Percentiles rank a stretch among this genome's conserved stretches.
Conservation (phyloP, 2,888 invertebrate genomes). For the Epirrhoe alternata region DNA sequence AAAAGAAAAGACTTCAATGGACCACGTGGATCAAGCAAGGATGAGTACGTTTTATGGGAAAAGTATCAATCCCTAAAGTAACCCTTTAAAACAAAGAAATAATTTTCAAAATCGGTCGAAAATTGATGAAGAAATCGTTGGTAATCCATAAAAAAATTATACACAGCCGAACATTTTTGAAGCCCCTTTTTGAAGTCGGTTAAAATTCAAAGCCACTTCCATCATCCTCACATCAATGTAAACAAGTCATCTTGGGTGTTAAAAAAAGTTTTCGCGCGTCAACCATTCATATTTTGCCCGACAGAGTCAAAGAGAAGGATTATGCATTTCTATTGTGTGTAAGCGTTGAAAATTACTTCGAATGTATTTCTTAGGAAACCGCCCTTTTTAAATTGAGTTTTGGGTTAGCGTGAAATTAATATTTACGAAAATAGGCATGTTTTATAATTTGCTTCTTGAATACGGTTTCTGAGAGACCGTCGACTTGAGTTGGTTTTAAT, state of each 20-base stretch:
- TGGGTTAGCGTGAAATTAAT: slow-evolving; percentile 10
- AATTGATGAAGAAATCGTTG: too few species aligned
- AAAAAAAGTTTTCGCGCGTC: slow-evolving; percentile 8
- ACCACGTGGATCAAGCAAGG: too few species aligned
- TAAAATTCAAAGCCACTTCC: slow-evolving; percentile 7
- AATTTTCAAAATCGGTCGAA: too few species aligned
- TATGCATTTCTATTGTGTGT: slow-evolving; percentile 20
- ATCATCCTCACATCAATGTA: slow-evolving; percentile 9
- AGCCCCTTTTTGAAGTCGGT: neutral
- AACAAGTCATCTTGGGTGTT: slow-evolving; percentile 16
- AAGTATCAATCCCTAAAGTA: too few species aligned
- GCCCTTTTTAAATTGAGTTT: slow-evolving; percentile 4
- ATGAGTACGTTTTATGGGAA: too few species aligned
- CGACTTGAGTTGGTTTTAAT: too few species aligned
- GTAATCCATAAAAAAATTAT: too few species aligned
- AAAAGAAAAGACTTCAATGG: too few species aligned
- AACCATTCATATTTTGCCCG: slow-evolving; percentile 22
- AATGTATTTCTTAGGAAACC: slow-evolving; percentile 2
- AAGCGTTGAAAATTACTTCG: slow-evolving; percentile 26
- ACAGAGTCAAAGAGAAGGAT: slow-evolving; percentile 16
- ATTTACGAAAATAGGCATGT: neutral
- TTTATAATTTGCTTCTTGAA: neutral
- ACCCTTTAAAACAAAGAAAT: too few species aligned
- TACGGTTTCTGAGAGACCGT: neutral
- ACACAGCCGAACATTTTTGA: too few species aligned